Conservation (phyloP, 2,888 invertebrate species). For the Periphyllus acericola region DNA sequence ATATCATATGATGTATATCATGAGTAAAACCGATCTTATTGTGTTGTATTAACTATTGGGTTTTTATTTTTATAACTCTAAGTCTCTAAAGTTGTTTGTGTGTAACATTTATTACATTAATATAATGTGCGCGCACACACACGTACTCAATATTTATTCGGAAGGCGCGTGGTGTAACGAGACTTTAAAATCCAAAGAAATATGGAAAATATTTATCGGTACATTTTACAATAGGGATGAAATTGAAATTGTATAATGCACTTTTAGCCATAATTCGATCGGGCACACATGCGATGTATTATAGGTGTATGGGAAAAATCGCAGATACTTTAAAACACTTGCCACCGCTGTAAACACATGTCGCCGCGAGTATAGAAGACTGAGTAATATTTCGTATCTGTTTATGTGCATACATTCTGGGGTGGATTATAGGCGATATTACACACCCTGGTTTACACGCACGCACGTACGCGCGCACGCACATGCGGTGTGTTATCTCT, state of each 20-base stretch:
- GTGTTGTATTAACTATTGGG: background rate
- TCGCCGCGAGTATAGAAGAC: slow-evolving; percentile 29
- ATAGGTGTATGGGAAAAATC: slow-evolving; percentile 39
- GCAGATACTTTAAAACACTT: slow-evolving; percentile 60
- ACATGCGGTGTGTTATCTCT: background rate
- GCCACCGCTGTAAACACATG: slow-evolving; percentile 59
- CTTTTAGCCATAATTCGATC: slow-evolving; percentile 9
- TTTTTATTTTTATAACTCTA: background rate
- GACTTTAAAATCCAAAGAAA: slow-evolving; percentile 37
- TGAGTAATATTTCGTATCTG: slow-evolving; percentile 31
- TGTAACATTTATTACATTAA: background rate
- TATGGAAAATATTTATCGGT: slow-evolving; percentile 19
- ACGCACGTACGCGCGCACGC: background rate
- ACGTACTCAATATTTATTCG: background rate
- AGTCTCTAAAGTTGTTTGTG: background rate
- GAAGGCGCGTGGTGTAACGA: background rate
- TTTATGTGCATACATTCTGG: background rate
- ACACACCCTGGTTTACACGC: slow-evolving; percentile 9
- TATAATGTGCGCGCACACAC: no score
- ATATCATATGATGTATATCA: no score
- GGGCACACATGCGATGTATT: background rate
- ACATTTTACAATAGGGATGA: slow-evolving; percentile 24
- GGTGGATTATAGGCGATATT: slow-evolving; percentile 34
- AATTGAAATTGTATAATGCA: slow-evolving; percentile 43
- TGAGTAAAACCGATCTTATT: no score